These are phyloP conservation scores for Taenioides sp. DNA, from an alignment of 2,797 vertebrate species.

Conservation along the genomic window DNA sequence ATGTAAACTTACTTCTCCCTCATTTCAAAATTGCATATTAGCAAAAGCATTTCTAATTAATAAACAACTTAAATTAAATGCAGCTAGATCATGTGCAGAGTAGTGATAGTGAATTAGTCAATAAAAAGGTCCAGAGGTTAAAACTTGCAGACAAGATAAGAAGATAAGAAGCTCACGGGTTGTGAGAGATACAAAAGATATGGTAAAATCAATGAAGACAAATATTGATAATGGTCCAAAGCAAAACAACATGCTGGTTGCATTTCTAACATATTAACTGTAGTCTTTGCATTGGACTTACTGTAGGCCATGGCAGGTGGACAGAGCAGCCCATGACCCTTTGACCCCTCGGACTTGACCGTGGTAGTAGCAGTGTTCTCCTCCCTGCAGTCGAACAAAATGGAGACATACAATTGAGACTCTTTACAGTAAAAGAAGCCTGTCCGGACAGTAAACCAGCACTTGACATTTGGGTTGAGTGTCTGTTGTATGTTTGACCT, in stretches of 20 bases:
- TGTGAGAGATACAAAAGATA: background rate
- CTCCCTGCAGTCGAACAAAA: constrained; percentile 74
- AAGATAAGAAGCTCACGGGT: background rate
- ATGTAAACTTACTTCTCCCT: too few relatives aligned
- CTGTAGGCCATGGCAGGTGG: constrained; percentile 91
- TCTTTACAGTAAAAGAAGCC: constrained; percentile 38
- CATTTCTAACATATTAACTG: background rate
- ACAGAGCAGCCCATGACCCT: constrained; percentile 86
- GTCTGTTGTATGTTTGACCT: constrained; percentile 21
- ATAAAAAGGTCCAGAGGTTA: background rate
- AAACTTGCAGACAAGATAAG: background rate
- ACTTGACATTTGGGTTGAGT: constrained; percentile 25
- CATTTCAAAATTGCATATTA: background rate
- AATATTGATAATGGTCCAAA: background rate
- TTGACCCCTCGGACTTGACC: constrained; percentile 82
- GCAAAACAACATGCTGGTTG: background rate
- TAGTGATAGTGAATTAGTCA: background rate
- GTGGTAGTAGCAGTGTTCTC: constrained; percentile 96
- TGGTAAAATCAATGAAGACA: background rate
- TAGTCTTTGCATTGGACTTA: constrained; percentile 67
- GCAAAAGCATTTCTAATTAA: background rate
- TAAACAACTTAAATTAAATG: background rate
- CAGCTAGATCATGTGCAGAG: background rate
- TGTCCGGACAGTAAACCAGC: background rate
- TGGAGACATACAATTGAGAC: constrained; percentile 13